Conservation (phyloP, 2,113 vertebrate genomes). For the Callocephalon fimbriatum region DNA sequence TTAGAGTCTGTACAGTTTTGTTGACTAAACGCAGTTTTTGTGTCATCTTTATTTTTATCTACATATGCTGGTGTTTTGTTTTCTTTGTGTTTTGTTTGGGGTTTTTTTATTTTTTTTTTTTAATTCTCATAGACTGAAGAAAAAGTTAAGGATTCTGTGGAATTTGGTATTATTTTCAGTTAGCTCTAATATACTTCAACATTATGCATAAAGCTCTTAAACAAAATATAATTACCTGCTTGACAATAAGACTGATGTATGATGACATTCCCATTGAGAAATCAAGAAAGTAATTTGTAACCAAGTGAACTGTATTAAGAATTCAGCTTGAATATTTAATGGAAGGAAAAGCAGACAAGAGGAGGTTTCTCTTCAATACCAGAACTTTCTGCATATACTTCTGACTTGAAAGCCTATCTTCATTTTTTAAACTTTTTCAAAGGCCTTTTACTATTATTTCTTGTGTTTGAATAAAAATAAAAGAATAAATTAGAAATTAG, state of each 20-base stretch:
- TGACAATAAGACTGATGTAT: neutral
- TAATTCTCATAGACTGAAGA: neutral
- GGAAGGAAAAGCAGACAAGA: neutral
- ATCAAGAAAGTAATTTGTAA: constrained; percentile 18
- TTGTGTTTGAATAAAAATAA: neutral
- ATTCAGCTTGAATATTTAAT: neutral
- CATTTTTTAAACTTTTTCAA: neutral
- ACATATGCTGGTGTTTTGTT: neutral
- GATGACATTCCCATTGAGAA: constrained; percentile 23
- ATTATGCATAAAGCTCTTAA: neutral
- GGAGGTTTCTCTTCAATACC: neutral
- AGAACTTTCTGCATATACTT: neutral
- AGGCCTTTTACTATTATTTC: neutral
- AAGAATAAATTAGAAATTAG: neutral
- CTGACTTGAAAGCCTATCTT: neutral
- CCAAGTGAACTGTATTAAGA: constrained; percentile 1
- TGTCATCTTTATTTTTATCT: neutral
- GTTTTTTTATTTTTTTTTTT: neutral
- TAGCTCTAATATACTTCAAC: neutral
- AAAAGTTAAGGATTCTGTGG: neutral
- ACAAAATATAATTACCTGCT: neutral
- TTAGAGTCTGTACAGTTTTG: neutral
- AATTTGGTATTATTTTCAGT: neutral
- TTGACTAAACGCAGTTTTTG: neutral
- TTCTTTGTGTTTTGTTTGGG: neutral